A percentile compares a stretch with the other conserved stretches of the same genome.
phyloP scores from a whole-genome alignment of 37 sponge, comb jelly and placozoan genomes.

The Corticium candelabrum region DNA sequence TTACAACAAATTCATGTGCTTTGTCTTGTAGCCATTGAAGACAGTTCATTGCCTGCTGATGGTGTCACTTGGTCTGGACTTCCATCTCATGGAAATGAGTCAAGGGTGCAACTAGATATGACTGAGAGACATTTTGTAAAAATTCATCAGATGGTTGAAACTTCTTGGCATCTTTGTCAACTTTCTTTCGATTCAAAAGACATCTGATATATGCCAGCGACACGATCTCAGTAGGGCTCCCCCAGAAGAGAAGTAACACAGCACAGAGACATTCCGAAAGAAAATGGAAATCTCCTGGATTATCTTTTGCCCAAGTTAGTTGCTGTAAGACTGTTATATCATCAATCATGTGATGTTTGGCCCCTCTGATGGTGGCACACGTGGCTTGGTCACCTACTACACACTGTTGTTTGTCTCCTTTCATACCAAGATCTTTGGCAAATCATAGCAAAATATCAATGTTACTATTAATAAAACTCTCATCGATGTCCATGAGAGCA shows the following conservation, averaged over 20 bases:
- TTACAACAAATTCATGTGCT: slow-evolving; percentile 1
- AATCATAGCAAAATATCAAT: slow-evolving; percentile 17
- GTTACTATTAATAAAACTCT: slow-evolving; percentile 13
- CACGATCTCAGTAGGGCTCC: slow-evolving; percentile 3
- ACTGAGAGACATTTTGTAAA: slow-evolving; percentile 5
- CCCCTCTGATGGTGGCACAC: not conserved
- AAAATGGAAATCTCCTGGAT: slow-evolving; percentile 23
- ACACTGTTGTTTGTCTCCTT: not conserved
- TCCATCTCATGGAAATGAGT: not conserved
- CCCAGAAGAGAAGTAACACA: slow-evolving; percentile 16
- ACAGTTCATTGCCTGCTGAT: not conserved
- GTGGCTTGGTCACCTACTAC: slow-evolving; percentile 25
- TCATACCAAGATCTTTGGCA: not conserved
- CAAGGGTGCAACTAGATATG: slow-evolving; percentile 3
- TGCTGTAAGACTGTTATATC: not conserved
- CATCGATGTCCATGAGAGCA: slow-evolving; percentile 24
- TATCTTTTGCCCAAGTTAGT: slow-evolving; percentile 17
- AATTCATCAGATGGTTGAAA: slow-evolving; percentile 22
- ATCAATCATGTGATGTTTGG: slow-evolving; percentile 2
- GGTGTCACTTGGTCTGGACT: not conserved
- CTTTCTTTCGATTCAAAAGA: not conserved
- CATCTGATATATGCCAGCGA: slow-evolving; percentile 15
- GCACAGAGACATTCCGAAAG: slow-evolving; percentile 11
- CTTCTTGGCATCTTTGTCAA: slow-evolving; percentile 1
- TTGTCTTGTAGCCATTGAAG: slow-evolving; percentile 11